Percentiles rank a stretch among this genome's conserved stretches.
Evolutionary conservation across 2,888 invertebrate genomes (phyloP).

Genomic region (Mythimna ferrago): DNA sequence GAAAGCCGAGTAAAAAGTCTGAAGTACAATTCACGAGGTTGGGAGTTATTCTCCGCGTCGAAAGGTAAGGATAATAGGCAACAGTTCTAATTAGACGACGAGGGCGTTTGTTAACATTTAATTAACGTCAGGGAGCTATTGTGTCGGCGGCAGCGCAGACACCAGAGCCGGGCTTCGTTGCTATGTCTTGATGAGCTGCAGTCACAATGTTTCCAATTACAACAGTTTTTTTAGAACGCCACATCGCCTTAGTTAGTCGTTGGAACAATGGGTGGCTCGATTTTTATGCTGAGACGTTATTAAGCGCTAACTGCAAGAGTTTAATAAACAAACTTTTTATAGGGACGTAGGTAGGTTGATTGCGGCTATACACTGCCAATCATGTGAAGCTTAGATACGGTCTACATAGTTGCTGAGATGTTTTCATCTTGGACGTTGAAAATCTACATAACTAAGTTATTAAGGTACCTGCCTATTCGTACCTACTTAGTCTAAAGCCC

Average conservation of each 20-base stretch:
- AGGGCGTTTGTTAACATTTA: slow-evolving; percentile 91
- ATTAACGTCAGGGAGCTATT: slow-evolving; percentile 89
- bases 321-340: slow-evolving; percentile 5
- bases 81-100: slow-evolving; percentile 90
- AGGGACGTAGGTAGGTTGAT: no score
- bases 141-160: slow-evolving; percentile 82
- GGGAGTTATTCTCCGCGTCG: slow-evolving; percentile 85
- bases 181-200: slow-evolving; percentile 76
- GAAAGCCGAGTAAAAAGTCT: slow-evolving; percentile 81
- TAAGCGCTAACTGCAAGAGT: slow-evolving; percentile 15
- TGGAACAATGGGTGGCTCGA: slow-evolving; percentile 52
- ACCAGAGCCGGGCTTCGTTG: slow-evolving; percentile 77
- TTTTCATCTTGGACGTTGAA: background rate
- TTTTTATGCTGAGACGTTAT: slow-evolving; percentile 44
- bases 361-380: no score
- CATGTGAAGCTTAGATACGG: no score
- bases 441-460: no score
- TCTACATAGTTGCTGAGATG: background rate
- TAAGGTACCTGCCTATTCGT: no score
- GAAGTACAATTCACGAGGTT: slow-evolving; percentile 83
- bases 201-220: slow-evolving; percentile 81
- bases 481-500: no score
- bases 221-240: slow-evolving; percentile 70
- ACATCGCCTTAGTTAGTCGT: slow-evolving; percentile 31
- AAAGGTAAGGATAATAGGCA: slow-evolving; percentile 90